Percentiles rank a stretch among this genome's conserved stretches.
phyloP scores from a whole-genome alignment of 2,113 vertebrate genomes.

The Bambusicola thoracicus region DNA sequence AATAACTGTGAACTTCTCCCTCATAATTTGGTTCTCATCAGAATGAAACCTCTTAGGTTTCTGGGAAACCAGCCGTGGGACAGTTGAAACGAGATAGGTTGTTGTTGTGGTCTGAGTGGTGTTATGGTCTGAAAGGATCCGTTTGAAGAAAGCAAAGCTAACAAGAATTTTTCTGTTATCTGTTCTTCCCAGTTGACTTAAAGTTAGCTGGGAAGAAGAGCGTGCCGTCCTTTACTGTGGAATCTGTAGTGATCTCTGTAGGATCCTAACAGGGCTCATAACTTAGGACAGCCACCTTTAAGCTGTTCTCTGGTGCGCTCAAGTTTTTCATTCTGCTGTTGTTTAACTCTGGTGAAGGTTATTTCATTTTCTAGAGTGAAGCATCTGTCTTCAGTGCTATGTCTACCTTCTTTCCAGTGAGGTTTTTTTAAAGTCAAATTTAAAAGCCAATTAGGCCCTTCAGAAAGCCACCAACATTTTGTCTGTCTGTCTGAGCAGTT shows the following conservation, averaged over 20 bases:
- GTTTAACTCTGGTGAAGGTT: neutral
- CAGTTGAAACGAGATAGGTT: neutral
- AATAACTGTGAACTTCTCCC: neutral
- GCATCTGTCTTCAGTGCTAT: neutral
- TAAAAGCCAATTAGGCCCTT: neutral
- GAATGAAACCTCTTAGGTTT: neutral
- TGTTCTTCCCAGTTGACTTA: neutral
- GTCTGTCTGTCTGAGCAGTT: neutral
- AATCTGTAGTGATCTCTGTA: neutral
- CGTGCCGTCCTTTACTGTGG: neutral
- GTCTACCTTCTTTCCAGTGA: neutral
- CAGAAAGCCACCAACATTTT: neutral
- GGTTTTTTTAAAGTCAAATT: neutral
- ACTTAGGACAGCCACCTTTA: neutral
- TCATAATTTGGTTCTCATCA: constrained; percentile 2
- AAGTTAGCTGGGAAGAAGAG: neutral
- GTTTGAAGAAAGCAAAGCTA: neutral
- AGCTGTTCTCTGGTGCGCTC: neutral
- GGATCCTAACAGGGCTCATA: neutral
- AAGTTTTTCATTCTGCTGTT: neutral
- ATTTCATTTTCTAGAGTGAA: neutral
- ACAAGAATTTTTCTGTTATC: neutral
- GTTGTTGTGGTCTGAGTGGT: neutral
- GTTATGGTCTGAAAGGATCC: neutral
- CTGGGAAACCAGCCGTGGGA: neutral